These are phyloP conservation scores for Parnassius smintheus DNA, from an alignment of 2,888 invertebrate species.

Conservation along the genomic window DNA sequence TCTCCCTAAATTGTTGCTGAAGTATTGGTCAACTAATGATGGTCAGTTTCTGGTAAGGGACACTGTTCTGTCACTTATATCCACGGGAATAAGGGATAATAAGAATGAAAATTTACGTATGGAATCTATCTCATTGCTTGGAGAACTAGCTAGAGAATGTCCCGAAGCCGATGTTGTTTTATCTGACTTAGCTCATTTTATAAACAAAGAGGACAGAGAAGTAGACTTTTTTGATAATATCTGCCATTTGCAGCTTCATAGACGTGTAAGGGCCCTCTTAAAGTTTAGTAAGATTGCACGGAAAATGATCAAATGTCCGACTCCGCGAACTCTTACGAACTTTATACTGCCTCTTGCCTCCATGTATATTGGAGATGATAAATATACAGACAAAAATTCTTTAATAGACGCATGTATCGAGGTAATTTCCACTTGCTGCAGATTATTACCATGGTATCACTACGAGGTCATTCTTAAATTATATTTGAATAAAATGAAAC, in stretches of 20 bases:
- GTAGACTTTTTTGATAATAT: constrained; percentile 97
- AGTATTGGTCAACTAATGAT: constrained; percentile 78
- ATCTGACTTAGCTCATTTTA: constrained; percentile 84
- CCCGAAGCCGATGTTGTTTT: constrained; percentile 86
- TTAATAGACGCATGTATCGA: constrained; percentile 93
- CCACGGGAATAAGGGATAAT: constrained; percentile 85
- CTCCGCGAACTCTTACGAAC: constrained; percentile 87
- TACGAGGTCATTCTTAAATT: constrained; percentile 91
- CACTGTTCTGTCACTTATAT: constrained; percentile 86
- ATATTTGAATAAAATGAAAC: constrained; percentile 89
- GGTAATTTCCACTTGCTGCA: constrained; percentile 87
- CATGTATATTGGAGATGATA: constrained; percentile 89
- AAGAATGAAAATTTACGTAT: constrained; percentile 87
- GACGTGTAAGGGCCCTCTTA: constrained; percentile 90
- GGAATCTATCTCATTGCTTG: constrained; percentile 90
- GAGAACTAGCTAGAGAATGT: constrained; percentile 88
- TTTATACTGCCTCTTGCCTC: constrained; percentile 93
- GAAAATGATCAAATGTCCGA: constrained; percentile 81
- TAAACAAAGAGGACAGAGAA: constrained; percentile 88
- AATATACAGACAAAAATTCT: constrained; percentile 88
- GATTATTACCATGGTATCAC: constrained; percentile 92
- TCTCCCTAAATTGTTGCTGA: constrained; percentile 82
- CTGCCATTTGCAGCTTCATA: constrained; percentile 91
- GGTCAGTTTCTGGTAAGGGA: constrained; percentile 86
- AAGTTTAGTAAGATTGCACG: constrained; percentile 86